Conservation (phyloP, 2,888 invertebrate species). For the Erebia palarica region DNA sequence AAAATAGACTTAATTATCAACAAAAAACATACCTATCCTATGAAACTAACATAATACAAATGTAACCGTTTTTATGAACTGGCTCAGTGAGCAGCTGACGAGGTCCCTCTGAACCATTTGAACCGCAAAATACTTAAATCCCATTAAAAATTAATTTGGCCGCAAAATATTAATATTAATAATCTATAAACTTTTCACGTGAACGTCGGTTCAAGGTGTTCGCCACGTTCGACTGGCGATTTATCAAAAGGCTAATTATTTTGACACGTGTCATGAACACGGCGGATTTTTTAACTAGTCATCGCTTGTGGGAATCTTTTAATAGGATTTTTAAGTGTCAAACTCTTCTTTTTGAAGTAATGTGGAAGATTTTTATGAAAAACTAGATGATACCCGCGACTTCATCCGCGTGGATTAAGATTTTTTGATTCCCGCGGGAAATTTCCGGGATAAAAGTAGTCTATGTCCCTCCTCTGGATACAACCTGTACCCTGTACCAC, state of each 20-base stretch:
- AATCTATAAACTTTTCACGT: constrained; percentile 37
- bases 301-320: constrained; percentile 56
- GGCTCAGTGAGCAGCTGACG: too few species aligned
- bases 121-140: constrained; percentile 23
- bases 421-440: too few species aligned
- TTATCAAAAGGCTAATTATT: constrained; percentile 53
- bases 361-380: neutral
- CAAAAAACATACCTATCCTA: too few species aligned
- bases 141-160: constrained; percentile 37
- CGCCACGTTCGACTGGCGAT: constrained; percentile 19
- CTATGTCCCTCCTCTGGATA: too few species aligned
- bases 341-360: constrained; percentile 4
- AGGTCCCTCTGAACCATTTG: too few species aligned
- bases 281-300: constrained; percentile 56
- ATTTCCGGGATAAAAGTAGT: too few species aligned
- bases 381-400: too few species aligned
- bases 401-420: too few species aligned
- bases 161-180: constrained; percentile 37
- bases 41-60: too few species aligned
- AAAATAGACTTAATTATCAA: too few species aligned
- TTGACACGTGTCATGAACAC: constrained; percentile 59
- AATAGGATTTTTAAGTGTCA: constrained; percentile 16
- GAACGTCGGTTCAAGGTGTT: constrained; percentile 18
- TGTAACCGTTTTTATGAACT: too few species aligned
- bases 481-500: too few species aligned